Percentiles rank a stretch among this genome's conserved stretches.
These are phyloP conservation scores for Dryoscopus gambensis DNA, from an alignment of 2,113 vertebrate genomes.

Conservation along the genomic window DNA sequence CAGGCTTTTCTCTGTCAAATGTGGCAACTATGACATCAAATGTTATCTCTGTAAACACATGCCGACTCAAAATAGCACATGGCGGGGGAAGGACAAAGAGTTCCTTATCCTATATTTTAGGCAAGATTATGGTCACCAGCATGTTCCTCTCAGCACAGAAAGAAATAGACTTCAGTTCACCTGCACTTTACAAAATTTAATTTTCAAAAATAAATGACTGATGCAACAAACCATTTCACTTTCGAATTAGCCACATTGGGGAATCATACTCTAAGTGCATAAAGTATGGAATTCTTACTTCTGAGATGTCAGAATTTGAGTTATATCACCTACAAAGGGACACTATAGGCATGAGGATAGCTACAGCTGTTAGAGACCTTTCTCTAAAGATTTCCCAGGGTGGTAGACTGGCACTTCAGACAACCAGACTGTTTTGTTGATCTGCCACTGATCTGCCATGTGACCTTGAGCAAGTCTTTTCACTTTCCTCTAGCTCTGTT, in stretches of 20 bases:
- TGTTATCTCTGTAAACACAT: constrained; percentile 65
- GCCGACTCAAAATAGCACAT: constrained; percentile 59
- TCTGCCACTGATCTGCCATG: constrained; percentile 20
- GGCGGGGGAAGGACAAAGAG: not conserved
- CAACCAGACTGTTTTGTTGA: not conserved
- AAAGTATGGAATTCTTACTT: not conserved
- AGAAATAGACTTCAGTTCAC: not conserved
- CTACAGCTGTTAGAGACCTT: not conserved
- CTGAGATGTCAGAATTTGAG: not conserved
- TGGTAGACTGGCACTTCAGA: not conserved
- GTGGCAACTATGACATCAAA: constrained; percentile 63
- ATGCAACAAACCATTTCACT: not conserved
- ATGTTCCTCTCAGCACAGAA: not conserved
- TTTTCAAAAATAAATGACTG: not conserved
- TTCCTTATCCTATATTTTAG: constrained; percentile 48
- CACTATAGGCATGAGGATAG: not conserved
- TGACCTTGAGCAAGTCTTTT: constrained; percentile 59
- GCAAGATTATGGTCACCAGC: constrained; percentile 19
- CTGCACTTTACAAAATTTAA: not conserved
- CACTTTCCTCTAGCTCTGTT: constrained; percentile 45
- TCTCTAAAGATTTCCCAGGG: not conserved
- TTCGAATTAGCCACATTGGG: not conserved
- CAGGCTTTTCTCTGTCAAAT: constrained; percentile 62
- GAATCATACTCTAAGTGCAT: not conserved
- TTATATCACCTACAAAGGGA: not conserved